A percentile compares a stretch with the other conserved stretches of the same genome.
Conservation (phyloP, 2,797 vertebrate genomes). For the Trachops cirrhosus region DNA sequence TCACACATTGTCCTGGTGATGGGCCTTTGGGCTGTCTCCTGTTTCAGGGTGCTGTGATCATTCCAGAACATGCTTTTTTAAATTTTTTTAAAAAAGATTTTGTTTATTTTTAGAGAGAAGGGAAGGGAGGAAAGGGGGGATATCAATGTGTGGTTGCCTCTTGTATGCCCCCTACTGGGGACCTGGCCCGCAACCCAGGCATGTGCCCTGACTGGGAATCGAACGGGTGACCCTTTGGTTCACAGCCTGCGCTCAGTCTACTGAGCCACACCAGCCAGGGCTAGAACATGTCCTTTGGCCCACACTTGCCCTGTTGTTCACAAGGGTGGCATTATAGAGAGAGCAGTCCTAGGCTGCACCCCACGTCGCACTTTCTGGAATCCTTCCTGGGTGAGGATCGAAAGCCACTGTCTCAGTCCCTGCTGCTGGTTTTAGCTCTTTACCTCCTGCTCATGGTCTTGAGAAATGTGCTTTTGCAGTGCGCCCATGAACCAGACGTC, state of each 20-base stretch:
- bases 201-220: too few species aligned
- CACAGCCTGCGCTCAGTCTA: too few species aligned
- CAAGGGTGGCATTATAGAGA: neutral
- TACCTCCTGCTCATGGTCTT: neutral
- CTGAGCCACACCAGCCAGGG: too few species aligned
- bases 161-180: too few species aligned
- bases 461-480: neutral
- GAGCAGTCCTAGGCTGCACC: neutral
- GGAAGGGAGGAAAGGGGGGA: too few species aligned
- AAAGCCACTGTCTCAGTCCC: too few species aligned
- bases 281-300: neutral
- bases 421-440: neutral
- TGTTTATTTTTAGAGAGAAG: too few species aligned
- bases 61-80: neutral
- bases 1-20: neutral
- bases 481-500: rapidly evolving
- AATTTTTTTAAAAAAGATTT: too few species aligned
- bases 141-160: too few species aligned
- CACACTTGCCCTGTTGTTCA: neutral
- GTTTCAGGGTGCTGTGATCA: neutral
- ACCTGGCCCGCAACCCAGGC: too few species aligned
- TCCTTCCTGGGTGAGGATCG: neutral
- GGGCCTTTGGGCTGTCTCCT: neutral
- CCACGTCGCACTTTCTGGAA: neutral
- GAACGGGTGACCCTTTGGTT: too few species aligned